These are phyloP conservation scores for Eufriesea mexicana DNA, from an alignment of 1,140 invertebrate genomes.

Conservation along the genomic window DNA sequence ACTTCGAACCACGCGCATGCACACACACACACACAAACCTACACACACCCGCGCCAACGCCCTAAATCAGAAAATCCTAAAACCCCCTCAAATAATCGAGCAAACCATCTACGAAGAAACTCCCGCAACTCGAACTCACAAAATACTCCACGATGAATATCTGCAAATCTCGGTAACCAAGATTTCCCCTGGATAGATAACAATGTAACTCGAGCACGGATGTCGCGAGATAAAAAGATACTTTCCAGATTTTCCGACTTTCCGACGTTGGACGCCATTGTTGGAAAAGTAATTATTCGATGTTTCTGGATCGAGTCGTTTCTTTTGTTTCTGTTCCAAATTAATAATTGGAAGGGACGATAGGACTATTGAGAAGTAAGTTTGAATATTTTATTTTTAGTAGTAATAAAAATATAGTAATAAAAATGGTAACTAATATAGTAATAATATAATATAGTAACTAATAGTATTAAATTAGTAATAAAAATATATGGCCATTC, in stretches of 20 bases:
- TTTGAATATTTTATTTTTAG: too few species aligned
- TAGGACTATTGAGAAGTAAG: too few species aligned
- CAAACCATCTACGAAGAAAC: not conserved
- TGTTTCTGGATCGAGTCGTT: too few species aligned
- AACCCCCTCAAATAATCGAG: not conserved
- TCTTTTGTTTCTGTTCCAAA: too few species aligned
- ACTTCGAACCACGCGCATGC: not conserved
- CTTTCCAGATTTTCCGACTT: not conserved
- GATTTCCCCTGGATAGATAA: not conserved
- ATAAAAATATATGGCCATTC: too few species aligned
- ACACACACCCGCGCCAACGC: not conserved
- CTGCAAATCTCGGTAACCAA: not conserved
- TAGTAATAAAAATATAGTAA: too few species aligned
- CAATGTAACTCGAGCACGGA: not conserved
- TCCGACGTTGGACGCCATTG: too few species aligned
- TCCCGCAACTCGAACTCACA: not conserved
- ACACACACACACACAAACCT: not conserved
- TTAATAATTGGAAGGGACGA: too few species aligned
- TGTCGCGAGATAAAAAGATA: not conserved
- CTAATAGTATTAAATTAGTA: too few species aligned
- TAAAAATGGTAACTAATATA: too few species aligned
- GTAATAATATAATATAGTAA: too few species aligned
- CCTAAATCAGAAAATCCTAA: not conserved
- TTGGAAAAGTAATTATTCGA: too few species aligned
- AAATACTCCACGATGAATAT: not conserved